A percentile compares a stretch with the other conserved stretches of the same genome.
phyloP scores from a whole-genome alignment of 2,888 invertebrate genomes.

The Drosophila cognata region DNA sequence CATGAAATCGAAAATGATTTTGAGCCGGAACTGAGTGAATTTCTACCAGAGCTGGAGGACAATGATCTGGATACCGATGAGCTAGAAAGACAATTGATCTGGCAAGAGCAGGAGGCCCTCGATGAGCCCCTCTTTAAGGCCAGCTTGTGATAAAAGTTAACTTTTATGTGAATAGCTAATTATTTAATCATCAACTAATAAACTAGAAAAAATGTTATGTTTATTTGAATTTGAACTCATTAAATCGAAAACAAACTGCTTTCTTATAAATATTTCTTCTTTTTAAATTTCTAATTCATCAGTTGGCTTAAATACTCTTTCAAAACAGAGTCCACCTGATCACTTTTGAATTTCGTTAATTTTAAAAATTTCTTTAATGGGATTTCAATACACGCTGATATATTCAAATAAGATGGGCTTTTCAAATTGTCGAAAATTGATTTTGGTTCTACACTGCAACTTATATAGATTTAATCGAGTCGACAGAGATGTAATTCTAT shows the following conservation, averaged over 20 bases:
- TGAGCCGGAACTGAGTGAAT: constrained; percentile 68
- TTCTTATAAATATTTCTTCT: neutral
- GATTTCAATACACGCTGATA: neutral
- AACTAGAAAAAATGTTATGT: neutral
- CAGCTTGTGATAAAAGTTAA: constrained; percentile 11
- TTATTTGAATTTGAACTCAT: neutral
- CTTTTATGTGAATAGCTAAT: neutral
- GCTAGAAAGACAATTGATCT: constrained; percentile 49
- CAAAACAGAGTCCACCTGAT: neutral
- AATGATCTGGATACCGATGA: constrained; percentile 26
- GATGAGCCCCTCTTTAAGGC: constrained; percentile 48
- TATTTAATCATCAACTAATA: constrained; percentile 7
- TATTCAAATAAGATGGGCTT: neutral
- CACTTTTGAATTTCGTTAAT: too few relatives aligned
- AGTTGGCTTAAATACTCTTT: neutral
- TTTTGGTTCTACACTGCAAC: neutral
- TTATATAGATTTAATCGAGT: neutral
- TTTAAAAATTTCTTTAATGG: neutral
- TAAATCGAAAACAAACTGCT: neutral
- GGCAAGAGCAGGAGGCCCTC: constrained; percentile 26
- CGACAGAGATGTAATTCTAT: too few relatives aligned
- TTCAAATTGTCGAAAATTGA: neutral
- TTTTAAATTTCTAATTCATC: too few relatives aligned
- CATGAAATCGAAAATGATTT: constrained; percentile 60
- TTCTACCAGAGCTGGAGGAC: constrained; percentile 50